These are phyloP conservation scores for Puntigrus tetrazona DNA, from an alignment of 2,113 vertebrate species.

Conservation along the genomic window DNA sequence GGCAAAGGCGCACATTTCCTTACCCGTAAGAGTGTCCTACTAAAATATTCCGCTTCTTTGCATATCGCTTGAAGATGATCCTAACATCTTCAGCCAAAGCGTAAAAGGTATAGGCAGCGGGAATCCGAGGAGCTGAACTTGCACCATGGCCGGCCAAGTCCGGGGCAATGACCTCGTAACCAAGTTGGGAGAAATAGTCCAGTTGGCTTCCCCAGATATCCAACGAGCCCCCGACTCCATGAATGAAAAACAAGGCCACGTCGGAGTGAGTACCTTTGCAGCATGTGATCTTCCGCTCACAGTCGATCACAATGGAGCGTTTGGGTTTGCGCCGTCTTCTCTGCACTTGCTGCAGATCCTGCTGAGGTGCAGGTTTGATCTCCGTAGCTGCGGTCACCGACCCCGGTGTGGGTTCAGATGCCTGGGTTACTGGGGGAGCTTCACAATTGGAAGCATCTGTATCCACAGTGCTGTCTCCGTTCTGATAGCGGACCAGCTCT, in stretches of 20 bases:
- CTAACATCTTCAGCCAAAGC: slow-evolving; percentile 92
- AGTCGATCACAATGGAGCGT: slow-evolving; percentile 86
- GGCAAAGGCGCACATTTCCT: slow-evolving; percentile 26
- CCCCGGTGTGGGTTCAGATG: background rate
- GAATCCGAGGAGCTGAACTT: slow-evolving; percentile 86
- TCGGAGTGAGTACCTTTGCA: slow-evolving; percentile 88
- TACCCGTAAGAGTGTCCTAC: slow-evolving; percentile 95
- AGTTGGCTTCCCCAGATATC: slow-evolving; percentile 96
- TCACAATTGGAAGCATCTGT: slow-evolving; percentile 73
- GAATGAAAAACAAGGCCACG: slow-evolving; percentile 93
- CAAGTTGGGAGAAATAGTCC: slow-evolving; percentile 88
- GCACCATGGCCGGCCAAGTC: slow-evolving; percentile 90
- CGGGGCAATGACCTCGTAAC: slow-evolving; percentile 91
- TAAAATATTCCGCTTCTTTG: slow-evolving; percentile 89
- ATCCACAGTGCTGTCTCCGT: slow-evolving; percentile 73
- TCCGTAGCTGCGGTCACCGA: slow-evolving; percentile 1
- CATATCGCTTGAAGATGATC: slow-evolving; percentile 88
- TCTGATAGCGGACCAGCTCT: slow-evolving; percentile 78
- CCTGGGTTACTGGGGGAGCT: background rate
- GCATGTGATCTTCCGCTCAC: slow-evolving; percentile 83
- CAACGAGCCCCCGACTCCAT: slow-evolving; percentile 91
- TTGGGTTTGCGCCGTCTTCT: slow-evolving; percentile 79
- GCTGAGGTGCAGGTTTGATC: background rate
- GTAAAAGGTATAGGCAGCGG: slow-evolving; percentile 93
- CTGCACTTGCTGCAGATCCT: slow-evolving; percentile 36